Percentiles rank a stretch among this genome's conserved stretches.
Evolutionary conservation across 1,140 invertebrate genomes (phyloP).

Genomic region (Mactra quadrangularis): DNA sequence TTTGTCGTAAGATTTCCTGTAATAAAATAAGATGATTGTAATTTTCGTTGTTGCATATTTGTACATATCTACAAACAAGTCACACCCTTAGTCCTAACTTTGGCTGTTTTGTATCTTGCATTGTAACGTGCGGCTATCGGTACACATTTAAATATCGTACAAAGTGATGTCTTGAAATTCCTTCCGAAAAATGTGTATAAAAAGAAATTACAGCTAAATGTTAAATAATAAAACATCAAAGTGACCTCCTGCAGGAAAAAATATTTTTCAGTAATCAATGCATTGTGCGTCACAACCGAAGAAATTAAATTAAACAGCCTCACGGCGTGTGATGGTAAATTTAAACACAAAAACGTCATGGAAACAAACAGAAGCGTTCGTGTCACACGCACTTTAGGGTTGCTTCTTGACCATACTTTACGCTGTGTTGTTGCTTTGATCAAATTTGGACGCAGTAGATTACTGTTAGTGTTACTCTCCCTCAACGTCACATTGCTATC

Average conservation of each 20-base stretch:
- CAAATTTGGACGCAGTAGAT: too few species aligned
- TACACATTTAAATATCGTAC: slow-evolving; percentile 1
- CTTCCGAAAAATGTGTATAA: slow-evolving; percentile 47
- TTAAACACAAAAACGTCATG: slow-evolving; percentile 90
- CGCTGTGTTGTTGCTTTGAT: too few species aligned
- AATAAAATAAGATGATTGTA: too few species aligned
- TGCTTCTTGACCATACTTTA: neutral
- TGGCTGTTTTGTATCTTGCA: too few species aligned
- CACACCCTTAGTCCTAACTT: too few species aligned
- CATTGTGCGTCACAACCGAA: neutral
- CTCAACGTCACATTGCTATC: too few species aligned
- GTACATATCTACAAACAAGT: too few species aligned
- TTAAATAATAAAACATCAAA: slow-evolving; percentile 33
- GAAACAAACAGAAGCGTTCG: slow-evolving; percentile 93
- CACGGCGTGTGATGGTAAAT: slow-evolving; percentile 86
- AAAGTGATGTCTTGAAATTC: slow-evolving; percentile 45
- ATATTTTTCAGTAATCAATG: neutral
- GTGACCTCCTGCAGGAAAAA: slow-evolving; percentile 47
- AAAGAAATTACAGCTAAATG: slow-evolving; percentile 57
- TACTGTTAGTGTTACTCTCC: too few species aligned
- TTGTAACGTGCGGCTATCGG: too few species aligned
- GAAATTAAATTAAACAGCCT: slow-evolving; percentile 74
- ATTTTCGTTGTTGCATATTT: too few species aligned
- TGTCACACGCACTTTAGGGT: slow-evolving; percentile 89
- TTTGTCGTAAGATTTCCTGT: too few species aligned